A percentile compares a stretch with the other conserved stretches of the same genome.
Conservation (phyloP, 1,140 invertebrate genomes). For the Eubasilissa regina region DNA sequence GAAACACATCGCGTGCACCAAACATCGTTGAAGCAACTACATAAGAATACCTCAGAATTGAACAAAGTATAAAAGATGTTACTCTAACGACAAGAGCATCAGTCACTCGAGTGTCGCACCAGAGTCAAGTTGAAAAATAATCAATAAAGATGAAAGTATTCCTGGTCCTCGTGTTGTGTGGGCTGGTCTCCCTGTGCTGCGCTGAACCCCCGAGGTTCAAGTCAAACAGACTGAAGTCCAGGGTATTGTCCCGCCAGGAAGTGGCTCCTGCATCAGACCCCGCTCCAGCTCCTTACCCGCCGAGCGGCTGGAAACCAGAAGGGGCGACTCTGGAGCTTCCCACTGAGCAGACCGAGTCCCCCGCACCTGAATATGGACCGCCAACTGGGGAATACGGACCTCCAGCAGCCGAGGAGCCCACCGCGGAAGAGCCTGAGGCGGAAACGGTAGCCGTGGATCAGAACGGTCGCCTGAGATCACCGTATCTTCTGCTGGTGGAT, state of each 20-base stretch:
- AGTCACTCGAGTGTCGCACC: slow-evolving; percentile 17
- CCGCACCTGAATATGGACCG: slow-evolving; percentile 66
- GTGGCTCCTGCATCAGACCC: slow-evolving; percentile 62
- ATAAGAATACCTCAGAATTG: too few relatives aligned
- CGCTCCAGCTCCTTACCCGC: slow-evolving; percentile 55
- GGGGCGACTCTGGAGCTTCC: slow-evolving; percentile 66
- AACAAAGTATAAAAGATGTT: slow-evolving; percentile 48
- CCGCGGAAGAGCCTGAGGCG: slow-evolving; percentile 21
- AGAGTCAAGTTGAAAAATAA: slow-evolving; percentile 14
- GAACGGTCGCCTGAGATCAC: slow-evolving; percentile 42
- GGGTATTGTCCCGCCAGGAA: slow-evolving; percentile 52
- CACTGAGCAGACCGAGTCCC: slow-evolving; percentile 62
- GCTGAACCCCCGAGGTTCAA: slow-evolving; percentile 52
- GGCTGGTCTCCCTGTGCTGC: slow-evolving; percentile 15
- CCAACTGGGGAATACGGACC: slow-evolving; percentile 63
- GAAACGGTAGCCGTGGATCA: slow-evolving; percentile 20
- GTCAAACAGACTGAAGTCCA: slow-evolving; percentile 45
- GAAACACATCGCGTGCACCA: neutral
- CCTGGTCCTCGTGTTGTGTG: slow-evolving; percentile 29
- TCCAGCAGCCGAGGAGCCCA: slow-evolving; percentile 16
- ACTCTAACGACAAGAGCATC: slow-evolving; percentile 19
- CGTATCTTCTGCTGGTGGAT: neutral
- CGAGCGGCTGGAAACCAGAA: slow-evolving; percentile 66
- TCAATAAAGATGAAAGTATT: slow-evolving; percentile 51
- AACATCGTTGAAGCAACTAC: too few relatives aligned